Conservation (phyloP, 2,888 invertebrate genomes). For the Heteromyza rotundicornis region DNA sequence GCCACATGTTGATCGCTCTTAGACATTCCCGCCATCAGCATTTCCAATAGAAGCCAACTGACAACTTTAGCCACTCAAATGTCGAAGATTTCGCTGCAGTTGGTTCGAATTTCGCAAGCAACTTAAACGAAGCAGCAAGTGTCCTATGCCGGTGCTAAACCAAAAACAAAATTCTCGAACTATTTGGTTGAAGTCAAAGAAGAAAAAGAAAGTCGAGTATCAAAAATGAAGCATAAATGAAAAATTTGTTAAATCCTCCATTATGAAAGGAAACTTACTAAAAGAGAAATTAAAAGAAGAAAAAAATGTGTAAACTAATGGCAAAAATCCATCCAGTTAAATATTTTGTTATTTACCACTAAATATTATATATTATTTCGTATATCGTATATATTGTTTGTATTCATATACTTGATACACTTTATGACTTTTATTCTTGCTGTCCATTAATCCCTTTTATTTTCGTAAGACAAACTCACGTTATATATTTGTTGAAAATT, state of each 20-base stretch:
- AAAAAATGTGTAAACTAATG: slow-evolving; percentile 30
- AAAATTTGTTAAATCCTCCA: slow-evolving; percentile 14
- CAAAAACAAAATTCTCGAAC: slow-evolving; percentile 41
- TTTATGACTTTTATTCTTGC: neutral
- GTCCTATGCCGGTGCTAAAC: slow-evolving; percentile 61
- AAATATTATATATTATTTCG: slow-evolving; percentile 33
- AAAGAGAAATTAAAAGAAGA: slow-evolving; percentile 21
- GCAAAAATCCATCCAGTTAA: slow-evolving; percentile 47
- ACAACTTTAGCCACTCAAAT: too few species aligned
- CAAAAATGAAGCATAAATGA: slow-evolving; percentile 18
- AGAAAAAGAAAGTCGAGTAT: slow-evolving; percentile 28
- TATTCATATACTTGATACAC: slow-evolving; percentile 39
- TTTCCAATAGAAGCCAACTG: too few species aligned
- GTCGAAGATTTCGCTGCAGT: too few species aligned
- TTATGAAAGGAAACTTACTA: slow-evolving; percentile 32
- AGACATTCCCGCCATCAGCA: neutral
- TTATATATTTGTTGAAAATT: slow-evolving; percentile 38
- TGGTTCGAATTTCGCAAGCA: too few species aligned
- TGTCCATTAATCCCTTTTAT: neutral
- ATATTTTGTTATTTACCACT: slow-evolving; percentile 35
- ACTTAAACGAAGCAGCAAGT: slow-evolving; percentile 49
- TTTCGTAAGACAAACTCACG: slow-evolving; percentile 31
- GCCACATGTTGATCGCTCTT: too few species aligned
- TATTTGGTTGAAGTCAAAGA: slow-evolving; percentile 20
- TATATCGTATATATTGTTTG: slow-evolving; percentile 34